Evolutionary conservation across 2,888 invertebrate genomes (phyloP).

Genomic region (Hylaea fasciaria): DNA sequence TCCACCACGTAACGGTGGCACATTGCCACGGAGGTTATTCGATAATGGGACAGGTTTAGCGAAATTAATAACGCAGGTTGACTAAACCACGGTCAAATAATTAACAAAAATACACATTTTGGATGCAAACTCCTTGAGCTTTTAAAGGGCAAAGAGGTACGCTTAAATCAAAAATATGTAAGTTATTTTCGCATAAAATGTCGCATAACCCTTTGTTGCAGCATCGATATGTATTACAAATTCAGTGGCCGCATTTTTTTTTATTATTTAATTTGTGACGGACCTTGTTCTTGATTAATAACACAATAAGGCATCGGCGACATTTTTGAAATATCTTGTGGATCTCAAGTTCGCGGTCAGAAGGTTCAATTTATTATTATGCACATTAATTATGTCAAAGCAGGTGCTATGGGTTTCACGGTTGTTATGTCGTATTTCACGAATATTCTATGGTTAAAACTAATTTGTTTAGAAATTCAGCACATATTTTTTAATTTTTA

Average conservation of each 20-base stretch:
- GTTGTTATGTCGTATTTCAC: constrained; percentile 15
- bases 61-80: no score
- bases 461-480: neutral
- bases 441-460: constrained; percentile 2
- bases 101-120: no score
- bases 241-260: constrained; percentile 34
- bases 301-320: constrained; percentile 44
- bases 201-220: no score
- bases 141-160: no score
- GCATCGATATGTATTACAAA: no score
- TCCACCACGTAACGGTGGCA: no score
- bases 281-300: constrained; percentile 63
- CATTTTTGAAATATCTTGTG: constrained; percentile 57
- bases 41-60: no score
- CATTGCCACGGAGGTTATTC: no score
- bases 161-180: no score
- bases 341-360: constrained; percentile 27
- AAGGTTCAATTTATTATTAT: constrained; percentile 20
- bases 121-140: no score
- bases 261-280: constrained; percentile 73
- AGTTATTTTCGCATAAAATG: no score
- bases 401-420: constrained; percentile 24
- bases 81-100: no score
- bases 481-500: neutral
- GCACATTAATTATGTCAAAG: constrained; percentile 29